phyloP scores from a whole-genome alignment of 2,888 invertebrate genomes.

The Acrocera orbiculus region DNA sequence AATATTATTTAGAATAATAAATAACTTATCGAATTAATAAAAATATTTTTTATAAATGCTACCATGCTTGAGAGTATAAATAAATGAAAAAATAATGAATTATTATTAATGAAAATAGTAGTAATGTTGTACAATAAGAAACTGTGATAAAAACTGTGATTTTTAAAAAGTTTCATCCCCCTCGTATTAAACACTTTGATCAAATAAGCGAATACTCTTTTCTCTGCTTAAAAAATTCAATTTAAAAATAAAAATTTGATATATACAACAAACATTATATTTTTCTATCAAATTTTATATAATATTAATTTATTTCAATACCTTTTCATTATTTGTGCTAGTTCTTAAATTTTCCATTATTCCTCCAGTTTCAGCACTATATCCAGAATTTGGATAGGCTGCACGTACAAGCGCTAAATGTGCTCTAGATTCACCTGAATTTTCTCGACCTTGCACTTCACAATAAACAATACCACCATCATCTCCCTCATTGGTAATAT shows the following conservation, averaged over 20 bases:
- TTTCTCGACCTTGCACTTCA: conserved; percentile 82
- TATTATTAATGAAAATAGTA: background rate
- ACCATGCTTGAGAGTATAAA: too few relatives aligned
- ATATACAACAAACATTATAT: background rate
- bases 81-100: conserved; percentile 1
- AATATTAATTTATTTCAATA: conserved; percentile 19
- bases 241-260: too few relatives aligned
- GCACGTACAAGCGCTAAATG: conserved; percentile 45
- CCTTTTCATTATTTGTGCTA: conserved; percentile 66
- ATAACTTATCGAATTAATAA: background rate
- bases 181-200: too few relatives aligned
- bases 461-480: conserved; percentile 92
- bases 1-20: background rate
- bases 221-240: too few relatives aligned
- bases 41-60: background rate
- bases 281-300: background rate
- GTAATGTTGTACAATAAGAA: too few relatives aligned
- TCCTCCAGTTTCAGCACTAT: conserved; percentile 72
- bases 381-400: conserved; percentile 68
- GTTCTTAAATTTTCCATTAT: conserved; percentile 66
- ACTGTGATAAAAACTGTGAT: too few relatives aligned
- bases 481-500: conserved; percentile 71
- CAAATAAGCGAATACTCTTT: too few relatives aligned
- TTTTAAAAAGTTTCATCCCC: too few relatives aligned
- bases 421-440: conserved; percentile 55